A percentile compares a stretch with the other conserved stretches of the same genome.
Conservation (phyloP, 2,797 vertebrate genomes). For the Labroides dimidiatus region DNA sequence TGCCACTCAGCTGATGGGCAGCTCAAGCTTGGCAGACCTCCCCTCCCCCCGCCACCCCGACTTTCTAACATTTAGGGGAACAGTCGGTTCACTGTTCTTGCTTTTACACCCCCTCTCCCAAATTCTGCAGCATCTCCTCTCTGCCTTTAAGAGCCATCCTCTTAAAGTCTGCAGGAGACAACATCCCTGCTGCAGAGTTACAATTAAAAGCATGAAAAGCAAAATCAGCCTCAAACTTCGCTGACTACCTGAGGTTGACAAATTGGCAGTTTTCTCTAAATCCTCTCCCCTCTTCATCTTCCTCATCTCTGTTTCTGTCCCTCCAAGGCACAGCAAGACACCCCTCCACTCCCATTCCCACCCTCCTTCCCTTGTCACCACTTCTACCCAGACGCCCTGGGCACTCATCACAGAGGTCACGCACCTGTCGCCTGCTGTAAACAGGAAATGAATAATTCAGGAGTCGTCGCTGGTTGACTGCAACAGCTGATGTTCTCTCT, state of each 20-base stretch:
- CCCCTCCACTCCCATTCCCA: neutral
- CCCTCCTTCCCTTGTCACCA: constrained; percentile 59
- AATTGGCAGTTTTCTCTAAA: constrained; percentile 46
- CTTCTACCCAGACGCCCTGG: constrained; percentile 62
- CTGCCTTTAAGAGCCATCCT: neutral
- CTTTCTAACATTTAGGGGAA: constrained; percentile 26
- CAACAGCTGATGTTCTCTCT: constrained; percentile 72
- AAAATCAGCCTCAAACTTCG: constrained; percentile 22
- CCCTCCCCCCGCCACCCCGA: constrained; percentile 4
- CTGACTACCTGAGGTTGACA: constrained; percentile 43
- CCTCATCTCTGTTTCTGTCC: constrained; percentile 22
- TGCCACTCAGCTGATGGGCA: constrained; percentile 68
- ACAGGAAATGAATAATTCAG: constrained; percentile 83
- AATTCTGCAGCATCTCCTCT: constrained; percentile 1
- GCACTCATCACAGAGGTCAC: constrained; percentile 76
- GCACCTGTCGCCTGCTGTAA: constrained; percentile 79
- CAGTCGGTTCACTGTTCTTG: constrained; percentile 19
- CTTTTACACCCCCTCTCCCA: neutral
- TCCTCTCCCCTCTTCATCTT: constrained; percentile 4
- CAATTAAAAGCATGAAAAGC: constrained; percentile 50
- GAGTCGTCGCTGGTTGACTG: constrained; percentile 60
- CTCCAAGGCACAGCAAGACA: constrained; percentile 12
- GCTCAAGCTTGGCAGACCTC: constrained; percentile 45
- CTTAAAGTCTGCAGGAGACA: constrained; percentile 8
- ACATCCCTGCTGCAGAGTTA: constrained; percentile 23